These are phyloP conservation scores for Bombus haemorrhoidalis DNA, from an alignment of 1,140 invertebrate genomes.

Conservation along the genomic window DNA sequence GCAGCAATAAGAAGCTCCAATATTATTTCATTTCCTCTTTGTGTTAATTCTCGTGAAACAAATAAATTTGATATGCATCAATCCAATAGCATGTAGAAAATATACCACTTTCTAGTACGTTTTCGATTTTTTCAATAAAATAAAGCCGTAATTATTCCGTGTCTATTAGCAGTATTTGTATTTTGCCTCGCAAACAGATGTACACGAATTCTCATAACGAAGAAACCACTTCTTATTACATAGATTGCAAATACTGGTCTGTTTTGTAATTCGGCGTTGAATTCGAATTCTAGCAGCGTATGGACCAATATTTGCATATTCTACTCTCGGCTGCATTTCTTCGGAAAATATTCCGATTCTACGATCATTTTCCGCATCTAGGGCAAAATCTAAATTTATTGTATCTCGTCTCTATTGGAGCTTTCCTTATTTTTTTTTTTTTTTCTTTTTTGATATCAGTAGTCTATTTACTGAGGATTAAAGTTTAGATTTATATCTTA, in stretches of 20 bases:
- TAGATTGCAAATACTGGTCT: background rate
- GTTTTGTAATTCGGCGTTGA: constrained; percentile 6
- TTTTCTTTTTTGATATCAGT: no score
- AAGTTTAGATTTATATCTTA: no score
- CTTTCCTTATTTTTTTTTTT: no score
- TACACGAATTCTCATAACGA: no score
- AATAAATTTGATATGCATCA: no score
- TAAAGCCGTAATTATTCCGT: background rate
- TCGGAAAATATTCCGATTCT: background rate
- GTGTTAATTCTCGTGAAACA: no score
- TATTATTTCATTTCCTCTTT: no score
- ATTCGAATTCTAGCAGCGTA: constrained; percentile 20
- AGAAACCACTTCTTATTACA: background rate
- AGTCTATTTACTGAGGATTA: no score
- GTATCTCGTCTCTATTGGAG: background rate
- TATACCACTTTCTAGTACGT: background rate
- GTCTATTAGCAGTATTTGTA: background rate
- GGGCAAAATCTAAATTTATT: background rate
- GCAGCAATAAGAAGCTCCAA: no score
- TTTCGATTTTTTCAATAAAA: background rate
- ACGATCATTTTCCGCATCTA: constrained; percentile 2
- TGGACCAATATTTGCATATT: constrained; percentile 24
- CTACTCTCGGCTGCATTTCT: no score
- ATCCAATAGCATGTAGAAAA: background rate
- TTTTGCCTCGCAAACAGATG: background rate